Percentiles rank a stretch among this genome's conserved stretches.
These are phyloP conservation scores for Porites lutea DNA, from an alignment of 64 coral and sea anemone species.

Conservation along the genomic window DNA sequence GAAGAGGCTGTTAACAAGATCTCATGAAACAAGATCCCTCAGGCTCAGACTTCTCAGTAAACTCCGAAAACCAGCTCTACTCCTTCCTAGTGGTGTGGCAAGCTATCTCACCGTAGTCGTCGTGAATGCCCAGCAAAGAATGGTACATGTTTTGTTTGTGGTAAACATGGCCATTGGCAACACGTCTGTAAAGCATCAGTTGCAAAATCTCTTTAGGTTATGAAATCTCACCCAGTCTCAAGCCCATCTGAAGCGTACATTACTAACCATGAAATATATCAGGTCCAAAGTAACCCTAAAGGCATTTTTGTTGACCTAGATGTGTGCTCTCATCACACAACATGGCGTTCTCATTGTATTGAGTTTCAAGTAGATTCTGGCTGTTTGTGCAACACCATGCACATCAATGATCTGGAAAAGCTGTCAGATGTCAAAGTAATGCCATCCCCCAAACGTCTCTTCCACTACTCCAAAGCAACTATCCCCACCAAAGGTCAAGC, in stretches of 20 bases:
- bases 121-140: conserved; percentile 19
- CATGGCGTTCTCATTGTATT: not conserved
- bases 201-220: too few species aligned
- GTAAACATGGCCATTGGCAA: too few species aligned
- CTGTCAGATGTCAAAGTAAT: not conserved
- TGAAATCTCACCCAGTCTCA: too few species aligned
- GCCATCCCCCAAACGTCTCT: not conserved
- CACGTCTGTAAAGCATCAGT: too few species aligned
- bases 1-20: conserved; percentile 9
- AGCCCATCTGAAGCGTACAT: too few species aligned
- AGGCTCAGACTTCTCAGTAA: not conserved
- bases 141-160: too few species aligned
- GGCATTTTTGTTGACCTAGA: not conserved
- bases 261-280: too few species aligned
- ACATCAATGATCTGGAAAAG: not conserved
- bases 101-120: not conserved
- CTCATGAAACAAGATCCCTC: conserved; percentile 33
- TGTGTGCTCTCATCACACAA: not conserved
- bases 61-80: not conserved
- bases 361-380: not conserved
- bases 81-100: conserved; percentile 18
- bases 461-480: conserved; percentile 1
- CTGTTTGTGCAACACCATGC: not conserved
- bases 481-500: not conserved
- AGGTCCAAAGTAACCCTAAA: not conserved